Conservation (phyloP, 2,113 vertebrate genomes). For the Marmota flaviventris region DNA sequence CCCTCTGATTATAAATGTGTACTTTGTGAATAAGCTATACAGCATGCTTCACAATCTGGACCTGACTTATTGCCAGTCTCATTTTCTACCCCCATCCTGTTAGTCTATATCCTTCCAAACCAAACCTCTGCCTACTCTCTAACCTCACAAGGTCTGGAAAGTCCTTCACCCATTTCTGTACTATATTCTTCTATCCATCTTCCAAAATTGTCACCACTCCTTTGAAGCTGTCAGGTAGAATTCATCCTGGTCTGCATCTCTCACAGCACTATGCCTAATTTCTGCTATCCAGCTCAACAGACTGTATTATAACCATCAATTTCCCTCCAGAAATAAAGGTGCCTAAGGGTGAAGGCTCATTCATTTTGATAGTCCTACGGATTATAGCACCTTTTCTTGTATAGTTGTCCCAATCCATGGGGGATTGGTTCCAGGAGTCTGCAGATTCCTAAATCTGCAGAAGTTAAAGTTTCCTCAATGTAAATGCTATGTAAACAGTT, state of each 20-base stretch:
- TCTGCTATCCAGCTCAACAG: background rate
- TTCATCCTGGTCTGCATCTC: background rate
- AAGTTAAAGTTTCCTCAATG: background rate
- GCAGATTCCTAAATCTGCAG: background rate
- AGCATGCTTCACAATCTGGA: background rate
- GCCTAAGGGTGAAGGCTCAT: background rate
- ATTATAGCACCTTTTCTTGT: background rate
- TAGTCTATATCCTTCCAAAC: background rate
- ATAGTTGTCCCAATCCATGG: background rate
- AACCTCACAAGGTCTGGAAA: background rate
- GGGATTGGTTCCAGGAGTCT: background rate
- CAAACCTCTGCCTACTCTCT: background rate
- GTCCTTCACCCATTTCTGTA: background rate
- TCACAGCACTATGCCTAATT: background rate
- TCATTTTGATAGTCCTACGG: background rate
- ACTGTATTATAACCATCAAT: background rate
- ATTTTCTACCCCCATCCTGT: background rate
- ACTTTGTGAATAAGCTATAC: background rate
- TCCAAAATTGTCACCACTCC: background rate
- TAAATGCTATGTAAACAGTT: background rate
- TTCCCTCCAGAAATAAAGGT: background rate
- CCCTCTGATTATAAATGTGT: background rate
- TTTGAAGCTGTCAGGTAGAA: background rate
- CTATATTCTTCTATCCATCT: background rate
- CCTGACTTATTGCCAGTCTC: background rate